Evolutionary conservation across 1,140 invertebrate genomes (phyloP), one percentile per base, ranked within the genome.

Genomic region (Drosophila nigrodunni): DNA sequence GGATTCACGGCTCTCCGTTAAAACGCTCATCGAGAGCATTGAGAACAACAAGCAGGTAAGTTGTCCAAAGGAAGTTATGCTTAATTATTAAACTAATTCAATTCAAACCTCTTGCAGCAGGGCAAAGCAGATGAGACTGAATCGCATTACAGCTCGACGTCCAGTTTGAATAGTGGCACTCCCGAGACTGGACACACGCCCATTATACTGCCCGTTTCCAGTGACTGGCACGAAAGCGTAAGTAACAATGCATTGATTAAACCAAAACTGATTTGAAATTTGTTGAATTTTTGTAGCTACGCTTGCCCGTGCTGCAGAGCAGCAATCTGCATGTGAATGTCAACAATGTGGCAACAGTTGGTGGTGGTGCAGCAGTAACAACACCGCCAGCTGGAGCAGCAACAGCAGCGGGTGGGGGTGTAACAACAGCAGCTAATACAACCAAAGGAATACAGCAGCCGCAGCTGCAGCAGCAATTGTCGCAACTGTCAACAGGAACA

Each of bases 21-120:
- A 97, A 91, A 97, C 96, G 50, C 93, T 98, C 4, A 98, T 98
- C 62, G 96, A 97, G 82, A 97, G 96, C 74, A 98, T 98, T 49
- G 97, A 98, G 92, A 97, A 97, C 92, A 96, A 96, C n/a, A 97
- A 97, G 92, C 96, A 97, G 78, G 95, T 96, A 9, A 96, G 52
- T 15, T 25, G 2, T 47, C 8, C 3, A 41, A 25, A 0, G 5
- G 41, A 30, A 39, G 10, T 30, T 18, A 2, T 21, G 18, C 2
- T 0, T 0, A 57, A 47, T 47, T 59, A 35, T 34, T 55, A 34
- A 52, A 30, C 13, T 47, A 6, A 7, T 1, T 57, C 5, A 8
- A n/a, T 46, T n/a, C 0, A 7, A 10, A n/a, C 59, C 43, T n/a
- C 3, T 8, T n/a, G n/a, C 59, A 80, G 70, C 76, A 92, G 69